Evolutionary conservation across 1,140 invertebrate genomes (phyloP).

Genomic region (Macrosteles quadrilineatus): DNA sequence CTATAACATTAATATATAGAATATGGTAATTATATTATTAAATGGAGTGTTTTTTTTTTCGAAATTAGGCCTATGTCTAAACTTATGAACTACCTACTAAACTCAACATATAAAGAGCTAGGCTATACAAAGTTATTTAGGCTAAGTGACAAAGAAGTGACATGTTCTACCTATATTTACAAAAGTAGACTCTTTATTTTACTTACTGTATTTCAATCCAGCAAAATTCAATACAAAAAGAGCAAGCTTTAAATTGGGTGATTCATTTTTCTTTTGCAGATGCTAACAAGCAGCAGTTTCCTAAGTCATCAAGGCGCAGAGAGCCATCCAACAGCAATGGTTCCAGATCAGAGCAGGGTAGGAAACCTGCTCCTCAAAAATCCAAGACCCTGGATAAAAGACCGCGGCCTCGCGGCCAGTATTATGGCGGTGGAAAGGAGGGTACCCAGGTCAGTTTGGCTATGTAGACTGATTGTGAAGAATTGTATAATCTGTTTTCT

Average conservation of each 20-base stretch:
- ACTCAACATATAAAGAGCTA: too few relatives aligned
- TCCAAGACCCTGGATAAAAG: slow-evolving; percentile 69
- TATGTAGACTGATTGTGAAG: background rate
- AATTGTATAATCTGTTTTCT: too few relatives aligned
- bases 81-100: too few relatives aligned
- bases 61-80: too few relatives aligned
- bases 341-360: slow-evolving; percentile 61
- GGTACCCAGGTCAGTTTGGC: slow-evolving; percentile 65
- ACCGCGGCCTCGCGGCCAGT: slow-evolving; percentile 67
- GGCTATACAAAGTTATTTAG: too few relatives aligned
- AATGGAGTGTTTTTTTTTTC: too few relatives aligned
- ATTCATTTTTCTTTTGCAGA: slow-evolving; percentile 50
- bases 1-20: too few relatives aligned
- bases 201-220: background rate
- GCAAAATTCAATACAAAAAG: background rate
- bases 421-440: slow-evolving; percentile 68
- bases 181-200: too few relatives aligned
- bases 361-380: slow-evolving; percentile 63
- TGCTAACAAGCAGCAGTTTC: slow-evolving; percentile 62
- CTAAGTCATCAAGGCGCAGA: slow-evolving; percentile 61
- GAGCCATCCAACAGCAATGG: slow-evolving; percentile 58
- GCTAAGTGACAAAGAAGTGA: too few relatives aligned
- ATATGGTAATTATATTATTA: too few relatives aligned
- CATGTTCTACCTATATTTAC: too few relatives aligned
- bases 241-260: background rate